Evolutionary conservation across 1,140 invertebrate genomes (phyloP), one percentile per base, ranked within the genome.

Genomic region (Drosophila persimilis): DNA sequence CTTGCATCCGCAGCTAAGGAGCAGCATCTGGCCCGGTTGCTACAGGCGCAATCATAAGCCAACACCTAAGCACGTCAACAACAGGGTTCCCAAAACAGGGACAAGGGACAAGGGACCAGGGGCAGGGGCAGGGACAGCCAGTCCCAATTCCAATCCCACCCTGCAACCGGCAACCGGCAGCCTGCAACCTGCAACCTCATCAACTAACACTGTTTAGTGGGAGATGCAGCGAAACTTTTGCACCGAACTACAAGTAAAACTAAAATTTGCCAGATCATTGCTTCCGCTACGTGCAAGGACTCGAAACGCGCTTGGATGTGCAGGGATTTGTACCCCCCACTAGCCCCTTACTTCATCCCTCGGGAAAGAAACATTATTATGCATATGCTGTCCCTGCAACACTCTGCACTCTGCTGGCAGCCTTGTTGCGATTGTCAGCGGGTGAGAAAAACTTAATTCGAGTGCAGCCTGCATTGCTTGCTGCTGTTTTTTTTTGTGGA

Each of bases 181-280:
- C 13, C 26, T 26, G 9, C 31, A 11, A 20, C 20, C 57, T 31
- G 50, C 62, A 63, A 35, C 60, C 56, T 81, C 78, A 80, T 80
- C 78, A 80, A 58, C 53, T 59, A 74, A 73, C 65, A 72, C 83
- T 86, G 75, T 86, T 85, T 86, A 86, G 81, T 79, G 80, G 69
- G 73, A 65, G 71, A 56, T 62, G 54, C 62, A 43, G 80, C 55
- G 61, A 86, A 86, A 85, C 57, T 85, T 85, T 77, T 86, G 77
- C 77, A 77, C 74, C 70, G 53, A 59, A 73, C 80, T 85, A 81
- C 73, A 86, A 86, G 81, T 78, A 78, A 80, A 86, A 88, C 81
- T 86, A 88, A 86, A 86, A 86, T 86, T 86, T 86, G 81, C 81
- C 81, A 86, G 81, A 86, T 86, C 81, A 86, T 86, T 86, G 81